phyloP scores from a whole-genome alignment of 2,797 vertebrate genomes.

The Jordanella pulchra region DNA sequence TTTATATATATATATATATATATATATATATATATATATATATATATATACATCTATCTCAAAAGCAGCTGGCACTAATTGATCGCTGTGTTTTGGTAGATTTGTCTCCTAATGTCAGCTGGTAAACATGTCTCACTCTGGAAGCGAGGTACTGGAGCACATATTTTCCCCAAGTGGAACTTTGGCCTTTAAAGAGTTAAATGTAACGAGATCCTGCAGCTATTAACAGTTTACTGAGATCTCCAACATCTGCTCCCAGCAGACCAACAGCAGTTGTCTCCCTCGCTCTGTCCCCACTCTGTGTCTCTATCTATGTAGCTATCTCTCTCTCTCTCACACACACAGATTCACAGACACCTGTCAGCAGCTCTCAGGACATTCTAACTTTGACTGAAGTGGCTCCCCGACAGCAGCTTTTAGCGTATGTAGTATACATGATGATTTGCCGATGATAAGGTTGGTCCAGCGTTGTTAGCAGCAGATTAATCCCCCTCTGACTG shows the following conservation, averaged over 20 bases:
- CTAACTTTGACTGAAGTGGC: constrained; percentile 13
- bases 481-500: constrained; percentile 22
- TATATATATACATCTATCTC: too few relatives aligned
- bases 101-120: not conserved
- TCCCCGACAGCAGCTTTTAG: constrained; percentile 40
- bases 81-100: not conserved
- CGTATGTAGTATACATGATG: constrained; percentile 17
- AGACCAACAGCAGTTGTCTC: constrained; percentile 75
- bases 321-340: constrained; percentile 21
- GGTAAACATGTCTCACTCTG: constrained; percentile 7
- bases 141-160: constrained; percentile 2
- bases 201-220: constrained; percentile 78
- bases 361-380: constrained; percentile 59
- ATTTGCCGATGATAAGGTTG: constrained; percentile 21
- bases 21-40: too few relatives aligned
- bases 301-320: not conserved
- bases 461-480: constrained; percentile 5
- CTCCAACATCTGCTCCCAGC: constrained; percentile 80
- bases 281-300: constrained; percentile 63
- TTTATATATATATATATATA: too few relatives aligned
- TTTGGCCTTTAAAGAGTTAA: constrained; percentile 73
- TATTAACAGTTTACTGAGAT: constrained; percentile 81
- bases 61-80: not conserved
- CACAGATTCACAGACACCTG: constrained; percentile 58
- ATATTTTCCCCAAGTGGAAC: constrained; percentile 13